phyloP scores from a whole-genome alignment of 2,113 vertebrate genomes.

The Mesocricetus auratus region DNA sequence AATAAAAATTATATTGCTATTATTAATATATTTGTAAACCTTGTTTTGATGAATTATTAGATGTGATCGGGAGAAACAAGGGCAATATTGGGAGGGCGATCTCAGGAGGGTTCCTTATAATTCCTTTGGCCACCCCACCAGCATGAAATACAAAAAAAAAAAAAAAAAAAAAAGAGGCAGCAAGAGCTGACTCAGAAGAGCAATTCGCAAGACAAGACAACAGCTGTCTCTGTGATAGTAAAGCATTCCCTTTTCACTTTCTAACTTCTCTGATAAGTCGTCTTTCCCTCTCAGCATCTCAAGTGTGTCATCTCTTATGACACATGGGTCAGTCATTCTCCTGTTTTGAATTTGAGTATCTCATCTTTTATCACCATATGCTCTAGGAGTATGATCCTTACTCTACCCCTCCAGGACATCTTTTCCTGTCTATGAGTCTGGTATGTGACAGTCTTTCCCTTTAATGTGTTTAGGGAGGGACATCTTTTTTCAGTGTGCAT shows the following conservation, averaged over 20 bases:
- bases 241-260: constrained; percentile 34
- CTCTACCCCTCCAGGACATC: not conserved
- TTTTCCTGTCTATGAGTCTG: constrained; percentile 38
- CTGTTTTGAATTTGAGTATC: not conserved
- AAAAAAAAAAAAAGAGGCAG: not conserved
- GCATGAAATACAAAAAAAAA: not conserved
- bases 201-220: constrained; percentile 20
- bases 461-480: constrained; percentile 56
- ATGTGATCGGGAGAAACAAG: not conserved
- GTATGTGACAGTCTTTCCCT: constrained; percentile 58
- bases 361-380: constrained; percentile 13
- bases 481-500: not conserved
- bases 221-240: constrained; percentile 41
- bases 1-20: constrained; percentile 28
- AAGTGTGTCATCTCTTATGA: constrained; percentile 62
- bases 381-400: not conserved
- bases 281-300: constrained; percentile 8
- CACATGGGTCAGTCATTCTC: constrained; percentile 25
- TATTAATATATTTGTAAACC: constrained; percentile 51
- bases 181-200: constrained; percentile 17
- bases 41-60: constrained; percentile 64
- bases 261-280: constrained; percentile 41
- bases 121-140: not conserved
- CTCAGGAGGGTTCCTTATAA: constrained; percentile 33
- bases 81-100: not conserved